Percentiles rank a stretch among this genome's conserved stretches.
Conservation (phyloP, 1,140 invertebrate species). For the Drosophila truncata region DNA sequence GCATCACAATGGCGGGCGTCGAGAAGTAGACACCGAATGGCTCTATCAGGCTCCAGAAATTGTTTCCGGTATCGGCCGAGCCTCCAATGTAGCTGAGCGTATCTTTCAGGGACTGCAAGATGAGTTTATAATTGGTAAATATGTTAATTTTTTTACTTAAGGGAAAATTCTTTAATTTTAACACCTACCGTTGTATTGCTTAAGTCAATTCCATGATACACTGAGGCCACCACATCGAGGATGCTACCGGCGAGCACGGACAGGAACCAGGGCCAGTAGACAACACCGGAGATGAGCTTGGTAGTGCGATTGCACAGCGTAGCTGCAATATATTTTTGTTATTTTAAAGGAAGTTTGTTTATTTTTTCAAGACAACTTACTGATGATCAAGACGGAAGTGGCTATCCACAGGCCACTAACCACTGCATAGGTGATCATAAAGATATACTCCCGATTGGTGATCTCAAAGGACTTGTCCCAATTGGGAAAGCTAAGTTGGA, state of each 20-base stretch:
- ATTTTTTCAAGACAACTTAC: slow-evolving; percentile 50
- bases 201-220: slow-evolving; percentile 68
- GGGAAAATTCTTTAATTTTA: too few species aligned
- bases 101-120: slow-evolving; percentile 34
- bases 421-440: slow-evolving; percentile 73
- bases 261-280: slow-evolving; percentile 82
- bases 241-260: slow-evolving; percentile 64
- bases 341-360: neutral
- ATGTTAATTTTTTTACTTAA: neutral
- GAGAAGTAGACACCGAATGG: slow-evolving; percentile 68
- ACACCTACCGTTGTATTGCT: slow-evolving; percentile 57
- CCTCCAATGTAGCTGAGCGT: slow-evolving; percentile 54
- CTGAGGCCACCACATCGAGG: slow-evolving; percentile 76
- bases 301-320: slow-evolving; percentile 74
- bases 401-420: slow-evolving; percentile 76
- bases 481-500: slow-evolving; percentile 10
- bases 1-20: slow-evolving; percentile 68
- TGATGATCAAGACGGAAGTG: slow-evolving; percentile 64
- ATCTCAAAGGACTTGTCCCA: slow-evolving; percentile 58
- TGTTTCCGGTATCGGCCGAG: fast-evolving
- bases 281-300: slow-evolving; percentile 63
- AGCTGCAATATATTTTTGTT: slow-evolving; percentile 22
- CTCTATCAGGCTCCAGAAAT: neutral
- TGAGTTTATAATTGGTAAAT: neutral
- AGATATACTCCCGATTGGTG: slow-evolving; percentile 68